phyloP scores from a whole-genome alignment of 1,140 invertebrate species.

The Varroa destructor region DNA sequence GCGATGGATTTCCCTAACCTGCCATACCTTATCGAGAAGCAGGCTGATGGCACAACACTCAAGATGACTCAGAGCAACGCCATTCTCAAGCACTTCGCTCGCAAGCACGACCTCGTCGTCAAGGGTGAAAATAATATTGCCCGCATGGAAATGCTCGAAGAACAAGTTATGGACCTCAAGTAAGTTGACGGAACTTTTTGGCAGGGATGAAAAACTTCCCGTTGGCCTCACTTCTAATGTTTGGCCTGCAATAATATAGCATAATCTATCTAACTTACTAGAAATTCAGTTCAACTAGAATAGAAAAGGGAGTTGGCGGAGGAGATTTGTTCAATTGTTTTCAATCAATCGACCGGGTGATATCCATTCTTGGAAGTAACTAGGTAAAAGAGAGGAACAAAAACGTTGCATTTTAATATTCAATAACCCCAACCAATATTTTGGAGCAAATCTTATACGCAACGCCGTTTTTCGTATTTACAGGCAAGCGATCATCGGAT shows the following conservation, averaged over 20 bases:
- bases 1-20: slow-evolving; percentile 40
- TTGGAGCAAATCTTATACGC: too few relatives aligned
- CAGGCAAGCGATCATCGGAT: not conserved
- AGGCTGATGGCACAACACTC: slow-evolving; percentile 37
- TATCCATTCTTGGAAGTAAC: too few relatives aligned
- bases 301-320: not conserved
- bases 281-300: not conserved
- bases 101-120: slow-evolving; percentile 38
- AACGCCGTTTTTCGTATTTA: not conserved
- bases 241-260: too few relatives aligned
- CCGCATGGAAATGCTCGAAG: slow-evolving; percentile 42
- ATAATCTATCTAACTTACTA: too few relatives aligned
- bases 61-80: slow-evolving; percentile 42
- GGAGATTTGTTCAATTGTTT: not conserved
- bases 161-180: slow-evolving; percentile 43
- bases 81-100: slow-evolving; percentile 45
- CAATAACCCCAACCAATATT: too few relatives aligned
- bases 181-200: not conserved
- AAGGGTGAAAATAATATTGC: slow-evolving; percentile 41
- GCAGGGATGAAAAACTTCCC: too few relatives aligned
- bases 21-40: slow-evolving; percentile 35
- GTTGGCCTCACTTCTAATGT: too few relatives aligned
- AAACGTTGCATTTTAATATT: too few relatives aligned
- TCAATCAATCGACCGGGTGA: too few relatives aligned
- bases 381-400: too few relatives aligned